Evolutionary conservation across 2,113 vertebrate species (phyloP), one percentile per base, ranked within the genome.

Genomic region (Dendropsophus ebraccatus): DNA sequence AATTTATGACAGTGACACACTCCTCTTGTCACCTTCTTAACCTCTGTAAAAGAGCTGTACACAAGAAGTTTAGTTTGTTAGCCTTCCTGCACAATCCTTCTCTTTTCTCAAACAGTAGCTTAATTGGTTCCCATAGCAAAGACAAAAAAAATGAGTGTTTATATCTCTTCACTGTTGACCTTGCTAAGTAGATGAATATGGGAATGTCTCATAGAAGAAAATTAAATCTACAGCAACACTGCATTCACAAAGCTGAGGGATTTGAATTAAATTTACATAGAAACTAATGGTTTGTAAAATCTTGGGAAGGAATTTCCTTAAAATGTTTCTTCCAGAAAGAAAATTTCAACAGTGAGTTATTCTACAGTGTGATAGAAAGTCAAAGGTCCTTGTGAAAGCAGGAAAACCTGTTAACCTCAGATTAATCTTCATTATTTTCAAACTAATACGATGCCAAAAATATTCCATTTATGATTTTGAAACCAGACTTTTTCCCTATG

Each of bases 301-400:
- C 14, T 54, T 37, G n/a, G 67, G 23, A 83, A 85, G 74, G 60
- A 82, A 62, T 76, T 52, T 52, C 37, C 37, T 56, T 37, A 37
- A 21, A 32, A 45, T 58, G 1, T 75, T 17, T 62, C 69, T 58
- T 50, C 50, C 25, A 41, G 35, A n/a, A 50, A 28, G 52, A 75
- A 84, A 58, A 47, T 11, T 19, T 47, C 60, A 23, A 54, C 17
- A 67, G 45, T 85, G 74, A 78, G 19, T 78, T 69, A 78, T 85
- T 78, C 49, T 14, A 54, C 12, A 23, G 37, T 54, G 49, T 50
- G 28, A 41, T 54, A 65, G 49, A 58, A 80, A 80, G 84, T 86
- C 76, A 86, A 86, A 78, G 70, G 75, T 86, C 75, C 35, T 79
- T 86, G 84, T 80, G 84, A 86, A 72, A 72, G 47, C 65, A 45